A percentile compares a stretch with the other conserved stretches of the same genome.
These are phyloP conservation scores for Drosophila nasuta DNA, from an alignment of 1,140 invertebrate species.

Conservation along the genomic window DNA sequence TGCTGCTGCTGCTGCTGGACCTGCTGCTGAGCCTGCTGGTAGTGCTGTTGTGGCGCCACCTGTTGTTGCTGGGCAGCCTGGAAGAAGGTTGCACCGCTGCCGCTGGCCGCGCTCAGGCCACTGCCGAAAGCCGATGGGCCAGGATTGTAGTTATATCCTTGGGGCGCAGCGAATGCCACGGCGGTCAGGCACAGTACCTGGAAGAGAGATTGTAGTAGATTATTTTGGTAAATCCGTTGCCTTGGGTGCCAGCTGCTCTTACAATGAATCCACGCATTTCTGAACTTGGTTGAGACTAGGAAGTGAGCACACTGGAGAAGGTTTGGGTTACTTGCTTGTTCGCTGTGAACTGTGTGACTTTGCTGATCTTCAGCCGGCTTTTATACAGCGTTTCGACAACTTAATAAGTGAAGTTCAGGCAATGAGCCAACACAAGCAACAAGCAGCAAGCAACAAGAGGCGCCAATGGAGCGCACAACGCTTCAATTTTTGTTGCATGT, in stretches of 20 bases:
- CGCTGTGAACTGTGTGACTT: conserved; percentile 74
- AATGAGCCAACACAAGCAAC: no score
- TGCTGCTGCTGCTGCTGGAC: conserved; percentile 40
- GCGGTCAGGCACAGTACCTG: conserved; percentile 77
- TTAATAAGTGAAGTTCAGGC: conserved; percentile 41
- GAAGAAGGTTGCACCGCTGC: conserved; percentile 56
- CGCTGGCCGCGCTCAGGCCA: conserved; percentile 52
- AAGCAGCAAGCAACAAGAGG: conserved; percentile 33
- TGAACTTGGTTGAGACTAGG: conserved; percentile 69
- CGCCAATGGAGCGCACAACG: conserved; percentile 45
- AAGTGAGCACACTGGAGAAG: conserved; percentile 26
- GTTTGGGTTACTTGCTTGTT: conserved; percentile 60
- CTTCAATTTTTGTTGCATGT: conserved; percentile 73
- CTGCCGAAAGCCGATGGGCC: conserved; percentile 27
- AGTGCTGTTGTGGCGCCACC: conserved; percentile 34
- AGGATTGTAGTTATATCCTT: conserved; percentile 81
- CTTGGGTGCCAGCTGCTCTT: conserved; percentile 34
- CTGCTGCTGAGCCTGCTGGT: conserved; percentile 22
- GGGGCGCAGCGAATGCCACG: conserved; percentile 76
- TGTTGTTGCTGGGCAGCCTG: conserved; percentile 59
- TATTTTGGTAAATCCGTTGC: not conserved
- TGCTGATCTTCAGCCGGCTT: conserved; percentile 51
- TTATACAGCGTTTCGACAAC: conserved; percentile 59
- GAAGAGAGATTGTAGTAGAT: not conserved
- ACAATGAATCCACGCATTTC: conserved; percentile 85